phyloP scores from a whole-genome alignment of 2,797 vertebrate genomes.

The Platyrinchus mystaceus region DNA sequence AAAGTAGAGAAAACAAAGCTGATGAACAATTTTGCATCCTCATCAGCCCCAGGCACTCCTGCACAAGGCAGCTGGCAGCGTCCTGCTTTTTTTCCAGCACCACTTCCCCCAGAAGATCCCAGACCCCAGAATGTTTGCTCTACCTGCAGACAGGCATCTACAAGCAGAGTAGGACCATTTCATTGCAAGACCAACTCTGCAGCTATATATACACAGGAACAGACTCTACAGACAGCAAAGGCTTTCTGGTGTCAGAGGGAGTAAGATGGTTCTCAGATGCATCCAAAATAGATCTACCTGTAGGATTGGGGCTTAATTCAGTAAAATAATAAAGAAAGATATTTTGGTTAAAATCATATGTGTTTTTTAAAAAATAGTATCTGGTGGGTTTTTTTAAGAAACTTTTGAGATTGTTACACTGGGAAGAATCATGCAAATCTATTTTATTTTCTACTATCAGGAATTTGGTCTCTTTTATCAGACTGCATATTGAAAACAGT shows the following conservation, averaged over 20 bases:
- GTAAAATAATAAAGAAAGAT: neutral
- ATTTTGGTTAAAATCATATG: neutral
- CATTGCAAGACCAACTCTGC: neutral
- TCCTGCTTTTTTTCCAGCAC: neutral
- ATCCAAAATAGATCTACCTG: neutral
- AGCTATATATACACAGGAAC: neutral
- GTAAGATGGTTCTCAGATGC: neutral
- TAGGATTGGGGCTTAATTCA: neutral
- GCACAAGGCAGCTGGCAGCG: neutral
- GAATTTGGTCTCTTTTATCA: constrained; percentile 5
- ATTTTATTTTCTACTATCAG: neutral
- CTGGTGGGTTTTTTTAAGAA: neutral
- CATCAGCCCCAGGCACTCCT: fast-evolving
- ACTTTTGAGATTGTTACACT: neutral
- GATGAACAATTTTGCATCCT: neutral
- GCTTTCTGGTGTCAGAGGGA: neutral
- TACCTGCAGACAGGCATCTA: neutral
- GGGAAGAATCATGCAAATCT: neutral
- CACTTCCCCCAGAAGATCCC: neutral
- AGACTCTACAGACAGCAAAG: neutral
- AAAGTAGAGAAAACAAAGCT: neutral
- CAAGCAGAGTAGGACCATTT: neutral
- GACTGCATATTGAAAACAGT: constrained; percentile 7
- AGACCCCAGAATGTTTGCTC: neutral
- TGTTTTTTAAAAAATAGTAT: neutral